phyloP scores from a whole-genome alignment of 2,113 vertebrate species.

The Ammospiza caudacuta region DNA sequence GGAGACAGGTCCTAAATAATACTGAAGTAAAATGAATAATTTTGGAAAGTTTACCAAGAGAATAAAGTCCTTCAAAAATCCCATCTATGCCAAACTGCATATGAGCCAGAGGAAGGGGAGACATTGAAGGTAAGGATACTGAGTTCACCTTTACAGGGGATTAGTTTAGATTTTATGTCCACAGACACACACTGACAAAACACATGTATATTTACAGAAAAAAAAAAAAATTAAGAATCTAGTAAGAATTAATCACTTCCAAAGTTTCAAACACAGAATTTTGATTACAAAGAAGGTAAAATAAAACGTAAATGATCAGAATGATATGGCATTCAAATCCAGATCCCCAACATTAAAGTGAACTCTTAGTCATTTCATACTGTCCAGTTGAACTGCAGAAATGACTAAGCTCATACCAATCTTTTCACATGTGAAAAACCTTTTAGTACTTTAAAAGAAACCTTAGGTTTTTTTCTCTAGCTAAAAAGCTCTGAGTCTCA shows the following conservation, averaged over 20 bases:
- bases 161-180: background rate
- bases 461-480: background rate
- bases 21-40: background rate
- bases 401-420: background rate
- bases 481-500: background rate
- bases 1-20: background rate
- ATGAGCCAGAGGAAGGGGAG: background rate
- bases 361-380: background rate
- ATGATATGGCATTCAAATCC: background rate
- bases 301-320: background rate
- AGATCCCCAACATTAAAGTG: background rate
- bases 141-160: background rate
- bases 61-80: background rate
- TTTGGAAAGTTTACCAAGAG: background rate
- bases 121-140: accelerated
- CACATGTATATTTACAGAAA: background rate
- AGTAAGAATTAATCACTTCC: background rate
- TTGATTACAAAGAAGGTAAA: background rate
- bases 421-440: background rate
- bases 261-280: background rate
- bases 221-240: background rate
- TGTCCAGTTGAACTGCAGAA: background rate
- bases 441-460: background rate
- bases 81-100: background rate
- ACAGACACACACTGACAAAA: background rate